Conservation (phyloP, 1,140 invertebrate species). For the Idris sp. region DNA sequence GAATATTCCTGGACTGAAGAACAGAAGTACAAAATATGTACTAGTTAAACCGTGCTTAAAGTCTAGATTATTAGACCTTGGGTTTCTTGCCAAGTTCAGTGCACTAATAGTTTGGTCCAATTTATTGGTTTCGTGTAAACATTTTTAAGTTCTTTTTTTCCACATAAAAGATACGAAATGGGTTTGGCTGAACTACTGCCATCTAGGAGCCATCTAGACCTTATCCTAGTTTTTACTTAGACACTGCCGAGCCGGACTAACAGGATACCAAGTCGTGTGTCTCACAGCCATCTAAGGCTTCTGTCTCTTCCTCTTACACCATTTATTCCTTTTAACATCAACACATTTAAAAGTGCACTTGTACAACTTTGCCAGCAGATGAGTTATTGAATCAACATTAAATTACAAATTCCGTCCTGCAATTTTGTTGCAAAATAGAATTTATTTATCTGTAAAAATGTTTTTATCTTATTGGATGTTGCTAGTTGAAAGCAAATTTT, state of each 20-base stretch:
- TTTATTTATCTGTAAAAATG: no score
- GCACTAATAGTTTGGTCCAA: no score
- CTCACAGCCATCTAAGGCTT: conserved; percentile 70
- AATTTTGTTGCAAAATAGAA: no score
- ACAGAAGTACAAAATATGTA: no score
- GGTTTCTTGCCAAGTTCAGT: conserved; percentile 77
- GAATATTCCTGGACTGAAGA: conserved; percentile 6
- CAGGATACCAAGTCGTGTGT: conserved; percentile 56
- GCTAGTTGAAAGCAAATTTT: no score
- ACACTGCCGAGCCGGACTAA: conserved; percentile 47
- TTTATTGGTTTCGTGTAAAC: no score
- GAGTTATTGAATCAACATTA: no score
- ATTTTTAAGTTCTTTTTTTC: conserved; percentile 2
- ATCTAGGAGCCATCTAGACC: conserved; percentile 68
- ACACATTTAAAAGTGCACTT: not conserved
- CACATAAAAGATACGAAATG: conserved; percentile 22
- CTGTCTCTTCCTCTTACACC: conserved; percentile 63
- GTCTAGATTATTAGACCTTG: conserved; percentile 77
- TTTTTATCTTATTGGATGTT: no score
- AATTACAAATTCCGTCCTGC: conserved; percentile 2
- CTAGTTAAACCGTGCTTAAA: conserved; percentile 49
- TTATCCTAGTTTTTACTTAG: conserved; percentile 75
- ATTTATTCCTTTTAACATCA: conserved; percentile 54
- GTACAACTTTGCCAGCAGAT: no score
- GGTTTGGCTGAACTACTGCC: conserved; percentile 9